A percentile compares a stretch with the other conserved stretches of the same genome.
phyloP scores from a whole-genome alignment of 2,888 invertebrate species.

The Hirtodrosophila confusa region DNA sequence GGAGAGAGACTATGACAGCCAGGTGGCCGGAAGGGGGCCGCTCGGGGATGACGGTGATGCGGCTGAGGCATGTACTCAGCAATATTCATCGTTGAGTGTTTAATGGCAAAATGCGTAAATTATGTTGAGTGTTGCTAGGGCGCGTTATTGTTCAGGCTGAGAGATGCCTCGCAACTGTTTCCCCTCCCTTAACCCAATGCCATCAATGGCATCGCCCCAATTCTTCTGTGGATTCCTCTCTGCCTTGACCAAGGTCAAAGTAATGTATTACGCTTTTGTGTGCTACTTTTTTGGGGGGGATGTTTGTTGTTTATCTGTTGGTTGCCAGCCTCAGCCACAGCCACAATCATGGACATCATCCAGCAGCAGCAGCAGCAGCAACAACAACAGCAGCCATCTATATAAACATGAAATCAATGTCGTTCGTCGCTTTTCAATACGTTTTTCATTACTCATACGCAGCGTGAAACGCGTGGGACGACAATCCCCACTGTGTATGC shows the following conservation, averaged over 20 bases:
- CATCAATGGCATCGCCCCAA: constrained; percentile 62
- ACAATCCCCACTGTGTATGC: constrained; percentile 19
- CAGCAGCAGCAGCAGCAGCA: constrained; percentile 20
- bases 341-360: constrained; percentile 30
- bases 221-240: background rate
- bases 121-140: constrained; percentile 73
- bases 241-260: constrained; percentile 63
- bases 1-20: constrained; percentile 8
- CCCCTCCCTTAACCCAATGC: background rate
- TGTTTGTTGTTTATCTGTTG: constrained; percentile 39
- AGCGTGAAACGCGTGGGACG: constrained; percentile 50
- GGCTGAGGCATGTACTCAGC: no score
- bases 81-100: constrained; percentile 65
- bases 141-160: constrained; percentile 50
- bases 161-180: constrained; percentile 20
- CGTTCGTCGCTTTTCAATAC: constrained; percentile 67
- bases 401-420: constrained; percentile 76
- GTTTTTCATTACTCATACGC: constrained; percentile 70
- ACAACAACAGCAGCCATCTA: constrained; percentile 12
- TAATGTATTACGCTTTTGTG: constrained; percentile 54
- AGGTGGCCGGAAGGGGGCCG: constrained; percentile 24
- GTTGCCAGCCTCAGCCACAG: constrained; percentile 37
- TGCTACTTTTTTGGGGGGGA: constrained; percentile 49
- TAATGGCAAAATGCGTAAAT: constrained; percentile 82
- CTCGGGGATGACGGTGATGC: background rate